Percentiles rank a stretch among this genome's conserved stretches.
Conservation (phyloP, 2,888 invertebrate genomes). For the Mythimna pallens region DNA sequence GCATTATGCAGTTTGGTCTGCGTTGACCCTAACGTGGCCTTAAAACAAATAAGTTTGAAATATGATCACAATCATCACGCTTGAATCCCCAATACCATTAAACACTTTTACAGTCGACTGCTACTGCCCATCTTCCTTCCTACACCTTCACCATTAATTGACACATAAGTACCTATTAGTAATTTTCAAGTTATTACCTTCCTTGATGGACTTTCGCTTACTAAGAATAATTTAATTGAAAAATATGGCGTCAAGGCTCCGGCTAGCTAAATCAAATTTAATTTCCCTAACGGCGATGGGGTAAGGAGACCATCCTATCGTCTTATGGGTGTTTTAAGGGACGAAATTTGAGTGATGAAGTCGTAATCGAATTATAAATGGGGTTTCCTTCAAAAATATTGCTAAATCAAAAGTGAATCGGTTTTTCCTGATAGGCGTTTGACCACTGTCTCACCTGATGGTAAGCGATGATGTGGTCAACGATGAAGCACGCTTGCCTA, state of each 20-base stretch:
- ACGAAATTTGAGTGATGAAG: slow-evolving; percentile 2
- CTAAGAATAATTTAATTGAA: slow-evolving; percentile 29
- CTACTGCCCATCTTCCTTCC: background rate
- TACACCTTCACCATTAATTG: background rate
- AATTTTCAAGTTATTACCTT: slow-evolving; percentile 60
- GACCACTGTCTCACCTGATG: too few relatives aligned
- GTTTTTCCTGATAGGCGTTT: too few relatives aligned
- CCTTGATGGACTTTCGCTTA: slow-evolving; percentile 43
- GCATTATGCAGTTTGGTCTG: too few relatives aligned
- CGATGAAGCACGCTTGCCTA: too few relatives aligned
- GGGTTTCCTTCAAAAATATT: background rate
- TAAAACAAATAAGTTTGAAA: too few relatives aligned
- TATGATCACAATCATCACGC: background rate
- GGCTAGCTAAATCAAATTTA: slow-evolving; percentile 43
- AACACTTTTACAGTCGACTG: background rate
- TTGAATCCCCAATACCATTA: background rate
- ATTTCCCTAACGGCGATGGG: slow-evolving; percentile 32
- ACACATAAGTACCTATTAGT: slow-evolving; percentile 2
- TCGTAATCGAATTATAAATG: background rate
- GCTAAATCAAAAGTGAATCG: too few relatives aligned
- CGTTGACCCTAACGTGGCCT: too few relatives aligned
- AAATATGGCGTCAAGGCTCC: slow-evolving; percentile 30
- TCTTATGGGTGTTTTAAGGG: slow-evolving; percentile 21
- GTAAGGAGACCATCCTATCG: slow-evolving; percentile 4
- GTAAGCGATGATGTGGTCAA: too few relatives aligned